Conservation (phyloP, 2,113 vertebrate species). For the Morone saxatilis region DNA sequence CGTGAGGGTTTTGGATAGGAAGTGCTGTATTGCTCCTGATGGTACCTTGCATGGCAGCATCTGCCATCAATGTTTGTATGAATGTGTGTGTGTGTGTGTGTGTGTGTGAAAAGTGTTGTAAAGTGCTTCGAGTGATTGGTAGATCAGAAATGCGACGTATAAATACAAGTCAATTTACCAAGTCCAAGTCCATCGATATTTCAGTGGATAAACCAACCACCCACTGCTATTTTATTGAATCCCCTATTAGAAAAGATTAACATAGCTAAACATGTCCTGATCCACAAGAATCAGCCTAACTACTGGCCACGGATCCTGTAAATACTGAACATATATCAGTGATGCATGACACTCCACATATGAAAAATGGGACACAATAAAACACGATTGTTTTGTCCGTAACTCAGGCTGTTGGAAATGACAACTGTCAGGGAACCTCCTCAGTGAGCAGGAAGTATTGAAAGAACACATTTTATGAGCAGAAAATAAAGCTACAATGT, state of each 20-base stretch:
- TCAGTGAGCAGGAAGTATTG: conserved; percentile 28
- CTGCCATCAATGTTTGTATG: too few relatives aligned
- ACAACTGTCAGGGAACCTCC: conserved; percentile 23
- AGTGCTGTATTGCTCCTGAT: too few relatives aligned
- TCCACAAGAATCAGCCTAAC: not conserved
- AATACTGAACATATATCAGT: not conserved
- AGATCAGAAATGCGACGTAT: too few relatives aligned
- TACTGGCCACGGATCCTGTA: not conserved
- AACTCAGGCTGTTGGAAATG: conserved; percentile 14
- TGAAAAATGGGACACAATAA: conserved; percentile 22
- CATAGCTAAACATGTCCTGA: not conserved
- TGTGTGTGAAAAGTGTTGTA: too few relatives aligned
- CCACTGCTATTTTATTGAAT: not conserved
- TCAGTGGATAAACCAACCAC: not conserved
- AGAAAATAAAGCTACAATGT: conserved; percentile 10
- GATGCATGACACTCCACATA: conserved; percentile 14
- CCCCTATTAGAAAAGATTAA: not conserved
- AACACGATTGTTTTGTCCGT: not conserved
- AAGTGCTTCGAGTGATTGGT: too few relatives aligned
- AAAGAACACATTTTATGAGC: conserved; percentile 24
- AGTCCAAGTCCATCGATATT: not conserved
- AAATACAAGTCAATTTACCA: too few relatives aligned
- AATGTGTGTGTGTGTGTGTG: too few relatives aligned
- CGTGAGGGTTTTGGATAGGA: too few relatives aligned
- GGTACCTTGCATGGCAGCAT: too few relatives aligned